A percentile compares a stretch with the other conserved stretches of the same genome.
phyloP scores from a whole-genome alignment of 2,888 invertebrate species.

The Petrolisthes cinctipes region DNA sequence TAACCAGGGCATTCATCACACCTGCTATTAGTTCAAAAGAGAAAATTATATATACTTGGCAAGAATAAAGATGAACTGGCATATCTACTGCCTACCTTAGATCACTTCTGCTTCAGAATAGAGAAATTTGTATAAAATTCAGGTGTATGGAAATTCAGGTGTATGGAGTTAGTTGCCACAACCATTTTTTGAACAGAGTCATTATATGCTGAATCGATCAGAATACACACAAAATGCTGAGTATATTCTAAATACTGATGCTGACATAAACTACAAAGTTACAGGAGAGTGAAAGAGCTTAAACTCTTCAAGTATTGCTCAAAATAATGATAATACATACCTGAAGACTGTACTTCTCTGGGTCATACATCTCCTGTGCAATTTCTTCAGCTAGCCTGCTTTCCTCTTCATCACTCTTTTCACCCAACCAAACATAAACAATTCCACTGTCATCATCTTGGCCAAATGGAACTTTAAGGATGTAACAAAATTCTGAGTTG shows the following conservation, averaged over 20 bases:
- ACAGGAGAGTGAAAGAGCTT: too few relatives aligned
- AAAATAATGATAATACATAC: conserved; percentile 27
- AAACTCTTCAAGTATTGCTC: too few relatives aligned
- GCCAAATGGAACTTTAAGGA: conserved; percentile 79
- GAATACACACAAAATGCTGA: too few relatives aligned
- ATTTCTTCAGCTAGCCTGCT: conserved; percentile 89
- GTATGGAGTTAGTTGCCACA: background rate
- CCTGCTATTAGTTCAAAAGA: too few relatives aligned
- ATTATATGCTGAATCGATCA: too few relatives aligned
- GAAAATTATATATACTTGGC: too few relatives aligned
- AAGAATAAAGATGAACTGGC: too few relatives aligned
- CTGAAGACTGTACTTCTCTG: conserved; percentile 71
- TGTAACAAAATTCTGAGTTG: conserved; percentile 89
- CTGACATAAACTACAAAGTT: too few relatives aligned
- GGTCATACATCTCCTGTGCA: conserved; percentile 90
- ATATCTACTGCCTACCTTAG: too few relatives aligned
- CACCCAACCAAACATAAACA: conserved; percentile 96
- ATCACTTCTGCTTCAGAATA: too few relatives aligned
- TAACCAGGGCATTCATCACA: too few relatives aligned
- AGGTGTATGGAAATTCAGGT: background rate
- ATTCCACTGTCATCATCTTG: conserved; percentile 88
- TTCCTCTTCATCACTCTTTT: conserved; percentile 86
- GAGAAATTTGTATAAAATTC: background rate
- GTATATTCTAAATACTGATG: background rate
- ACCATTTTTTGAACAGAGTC: background rate